Base-by-base conservation (phyloP, 1,140 invertebrate species). In the Scylla paramamosain region DNA sequence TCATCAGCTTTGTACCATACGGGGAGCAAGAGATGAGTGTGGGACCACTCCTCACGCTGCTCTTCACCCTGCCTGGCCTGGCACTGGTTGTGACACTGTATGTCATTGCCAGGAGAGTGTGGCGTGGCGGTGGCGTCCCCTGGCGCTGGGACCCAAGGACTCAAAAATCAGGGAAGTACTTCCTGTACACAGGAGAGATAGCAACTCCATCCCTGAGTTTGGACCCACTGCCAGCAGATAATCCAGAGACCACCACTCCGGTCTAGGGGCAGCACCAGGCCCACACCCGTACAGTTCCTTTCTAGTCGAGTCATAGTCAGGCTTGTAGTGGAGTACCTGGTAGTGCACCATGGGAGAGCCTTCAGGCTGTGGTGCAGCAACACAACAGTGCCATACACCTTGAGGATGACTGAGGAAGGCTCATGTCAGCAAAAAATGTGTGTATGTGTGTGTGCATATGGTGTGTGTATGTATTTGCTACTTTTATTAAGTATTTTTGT, bases 91-190 rank as follows among this genome's bases (percentile, higher is more conserved):
- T 96, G 31, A 96, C 96, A 10, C 91, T 96, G 1, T 96, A 96
- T 46, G 67, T 96, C 29, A 96, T 96, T 91, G 96, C 93, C 29
- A 88, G 95, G 90, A 91, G 91, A 88, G 95, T 96, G 48, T 96
- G 96, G 96, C 91, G 94, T 67, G 96, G 96, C 25, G 96, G 96
- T 32, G 96, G 95, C 52, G 95, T 95, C 4, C 96, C 95, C 20
- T 96, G 95, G 95, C 90, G 95, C 32, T 96, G 96, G 96, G 95
- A 96, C 93, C 96, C 96, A 67, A 92, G 96, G 89, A 93, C 96
- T 14, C 95, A 91, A 39, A 96, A 96, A 31, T 94, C 92, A 20
- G 95, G 93, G 25, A 96, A 96, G 48, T 96, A 96, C 45, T 96
- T 96, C 46, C 94, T 96, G 25, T 96, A 96, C 67, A 96, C 96